Evolutionary conservation across 2,797 vertebrate genomes (phyloP), one percentile per base, ranked within the genome.

Genomic region (Halcyon chelicuti): DNA sequence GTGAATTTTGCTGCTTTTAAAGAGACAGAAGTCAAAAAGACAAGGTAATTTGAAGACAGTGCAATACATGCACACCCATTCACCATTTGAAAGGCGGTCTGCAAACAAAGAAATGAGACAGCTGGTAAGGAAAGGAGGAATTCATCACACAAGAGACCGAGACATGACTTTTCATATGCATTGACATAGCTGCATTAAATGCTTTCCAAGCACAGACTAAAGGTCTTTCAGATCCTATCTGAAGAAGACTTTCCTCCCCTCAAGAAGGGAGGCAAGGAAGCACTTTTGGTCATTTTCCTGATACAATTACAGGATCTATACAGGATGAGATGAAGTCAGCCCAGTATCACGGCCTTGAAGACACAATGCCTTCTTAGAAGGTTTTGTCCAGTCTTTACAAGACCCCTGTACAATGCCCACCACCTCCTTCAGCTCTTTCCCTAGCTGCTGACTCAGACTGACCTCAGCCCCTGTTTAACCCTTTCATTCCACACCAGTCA

Each of bases 21-120:
- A 93, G 68, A 90, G 68, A 66, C 52, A 85, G 65, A 95, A 94
- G 93, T 94, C 66, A 91, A 96, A 96, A 88, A 0, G 4, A 83
- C 80, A 88, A 73, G 58, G 66, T 78, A 90, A 93, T 81, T 4
- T 70, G 73, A 94, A 96, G 80, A 79, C 66, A 75, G 66, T 19
- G 78, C n/a, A 84, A 60, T 26, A 40, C 26, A 63, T 3, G 2
- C 1, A 8, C 58, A 91, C 55, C 25, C 12, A 33, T 52, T 52
- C n/a, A 28, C 29, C 37, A 26, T 76, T 84, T 57, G 58, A 84
- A 88, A 91, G 94, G 70, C 18, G 1, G 12, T 60, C 58, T 58
- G 54, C 51, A 79, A 75, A 62, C 0, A 3, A 70, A 63, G 28
- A 67, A 57, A 93, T 13, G 18, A 88, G 70, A 85, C 39, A 88